A percentile compares a stretch with the other conserved stretches of the same genome.
phyloP scores from a whole-genome alignment of 2,113 vertebrate genomes.

The Hydrolagus affinis region DNA sequence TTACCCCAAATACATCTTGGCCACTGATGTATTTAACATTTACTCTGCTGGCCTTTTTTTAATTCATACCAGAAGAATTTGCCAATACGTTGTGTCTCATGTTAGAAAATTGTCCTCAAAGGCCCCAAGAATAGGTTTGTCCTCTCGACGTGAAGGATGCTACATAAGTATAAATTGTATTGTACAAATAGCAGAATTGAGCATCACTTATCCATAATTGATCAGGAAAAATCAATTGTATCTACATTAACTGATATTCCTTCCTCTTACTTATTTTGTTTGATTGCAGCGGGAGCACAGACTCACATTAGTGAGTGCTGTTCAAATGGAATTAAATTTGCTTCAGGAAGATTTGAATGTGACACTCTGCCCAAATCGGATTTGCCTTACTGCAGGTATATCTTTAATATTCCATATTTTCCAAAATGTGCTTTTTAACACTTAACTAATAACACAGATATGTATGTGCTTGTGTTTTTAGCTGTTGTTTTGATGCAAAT shows the following conservation, averaged over 20 bases:
- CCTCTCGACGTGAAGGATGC: too few species aligned
- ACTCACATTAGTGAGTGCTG: constrained; percentile 72
- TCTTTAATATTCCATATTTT: background rate
- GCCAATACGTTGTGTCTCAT: too few species aligned
- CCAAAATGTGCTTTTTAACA: background rate
- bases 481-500: background rate
- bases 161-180: too few species aligned
- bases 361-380: constrained; percentile 56
- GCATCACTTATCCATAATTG: background rate
- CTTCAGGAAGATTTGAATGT: constrained; percentile 61
- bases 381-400: constrained; percentile 77
- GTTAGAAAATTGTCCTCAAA: too few species aligned
- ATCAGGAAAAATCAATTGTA: background rate
- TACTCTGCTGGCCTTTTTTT: too few species aligned
- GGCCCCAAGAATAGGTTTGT: too few species aligned
- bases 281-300: constrained; percentile 45
- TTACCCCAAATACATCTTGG: too few species aligned
- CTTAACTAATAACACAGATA: background rate
- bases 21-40: too few species aligned
- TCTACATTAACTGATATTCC: too few species aligned
- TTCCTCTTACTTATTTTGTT: constrained; percentile 1
- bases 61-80: too few species aligned
- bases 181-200: background rate
- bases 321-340: constrained; percentile 66
- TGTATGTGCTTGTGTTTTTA: background rate